Conservation (phyloP, 2,888 invertebrate genomes). For the Thymelicus acteon region DNA sequence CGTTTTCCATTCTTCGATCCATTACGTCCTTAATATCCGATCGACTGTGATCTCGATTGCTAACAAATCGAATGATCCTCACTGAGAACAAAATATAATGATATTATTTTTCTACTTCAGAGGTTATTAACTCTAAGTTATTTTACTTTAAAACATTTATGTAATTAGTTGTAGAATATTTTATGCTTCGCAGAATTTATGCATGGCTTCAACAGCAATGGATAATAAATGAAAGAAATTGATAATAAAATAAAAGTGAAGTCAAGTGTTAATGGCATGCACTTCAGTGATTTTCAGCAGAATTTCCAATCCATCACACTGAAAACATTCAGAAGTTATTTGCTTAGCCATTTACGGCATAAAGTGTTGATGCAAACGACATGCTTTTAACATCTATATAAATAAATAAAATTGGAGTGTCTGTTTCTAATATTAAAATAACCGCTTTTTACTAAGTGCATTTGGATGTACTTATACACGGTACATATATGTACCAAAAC, state of each 20-base stretch:
- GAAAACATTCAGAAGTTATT: slow-evolving; percentile 24
- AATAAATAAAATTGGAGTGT: no score
- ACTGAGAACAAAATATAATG: slow-evolving; percentile 4
- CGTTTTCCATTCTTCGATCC: slow-evolving; percentile 5
- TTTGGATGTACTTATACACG: no score
- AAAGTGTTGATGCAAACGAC: neutral
- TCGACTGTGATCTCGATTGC: slow-evolving; percentile 11
- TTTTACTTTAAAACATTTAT: neutral
- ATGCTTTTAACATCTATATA: neutral
- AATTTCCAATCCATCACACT: slow-evolving; percentile 29
- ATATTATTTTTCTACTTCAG: neutral
- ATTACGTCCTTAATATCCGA: slow-evolving; percentile 11
- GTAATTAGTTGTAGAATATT: neutral
- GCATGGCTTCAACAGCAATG: neutral
- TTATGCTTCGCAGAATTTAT: neutral
- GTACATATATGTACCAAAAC: no score
- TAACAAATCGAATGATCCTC: slow-evolving; percentile 5
- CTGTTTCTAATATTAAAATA: no score
- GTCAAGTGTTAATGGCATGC: slow-evolving; percentile 20
- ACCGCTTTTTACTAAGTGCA: no score
- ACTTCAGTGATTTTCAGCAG: slow-evolving; percentile 17
- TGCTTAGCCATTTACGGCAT: slow-evolving; percentile 3
- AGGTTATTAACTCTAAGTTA: neutral
- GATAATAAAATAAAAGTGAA: slow-evolving; percentile 12
- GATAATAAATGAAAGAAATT: no score